A percentile compares a stretch with the other conserved stretches of the same genome.
phyloP scores from a whole-genome alignment of 2,113 vertebrate genomes.

The Urocolius indicus region DNA sequence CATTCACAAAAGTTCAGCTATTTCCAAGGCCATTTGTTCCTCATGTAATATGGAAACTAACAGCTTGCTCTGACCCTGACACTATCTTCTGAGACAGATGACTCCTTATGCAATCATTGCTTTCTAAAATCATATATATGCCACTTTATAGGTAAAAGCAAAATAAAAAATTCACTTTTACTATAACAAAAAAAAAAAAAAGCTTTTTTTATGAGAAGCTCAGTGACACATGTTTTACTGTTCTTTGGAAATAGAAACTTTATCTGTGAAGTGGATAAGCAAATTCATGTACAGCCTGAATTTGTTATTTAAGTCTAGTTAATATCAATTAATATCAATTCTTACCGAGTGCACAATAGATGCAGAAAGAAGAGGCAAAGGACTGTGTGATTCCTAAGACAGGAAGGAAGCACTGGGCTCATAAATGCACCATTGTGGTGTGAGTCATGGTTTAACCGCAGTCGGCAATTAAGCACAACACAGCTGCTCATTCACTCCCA shows the following conservation, averaged over 20 bases:
- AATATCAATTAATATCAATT: background rate
- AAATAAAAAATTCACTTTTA: background rate
- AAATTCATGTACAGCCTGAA: background rate
- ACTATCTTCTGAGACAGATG: background rate
- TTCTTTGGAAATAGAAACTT: background rate
- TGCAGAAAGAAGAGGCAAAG: background rate
- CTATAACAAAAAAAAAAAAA: background rate
- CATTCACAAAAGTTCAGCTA: background rate
- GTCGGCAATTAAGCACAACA: no score
- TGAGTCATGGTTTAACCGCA: no score
- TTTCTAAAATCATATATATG: background rate
- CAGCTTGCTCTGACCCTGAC: background rate
- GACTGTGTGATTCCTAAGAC: background rate
- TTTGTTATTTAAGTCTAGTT: background rate
- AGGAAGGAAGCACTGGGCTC: background rate
- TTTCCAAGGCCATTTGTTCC: background rate
- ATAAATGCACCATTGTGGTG: background rate
- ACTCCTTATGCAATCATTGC: background rate
- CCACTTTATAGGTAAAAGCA: background rate
- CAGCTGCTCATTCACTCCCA: no score
- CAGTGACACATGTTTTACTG: accelerated
- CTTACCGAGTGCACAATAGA: background rate
- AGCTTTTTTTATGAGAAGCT: background rate
- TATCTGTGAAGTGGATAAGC: background rate
- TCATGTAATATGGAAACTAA: background rate